These are phyloP conservation scores for Chloromyia formosa DNA, from an alignment of 2,888 invertebrate species.

Conservation along the genomic window DNA sequence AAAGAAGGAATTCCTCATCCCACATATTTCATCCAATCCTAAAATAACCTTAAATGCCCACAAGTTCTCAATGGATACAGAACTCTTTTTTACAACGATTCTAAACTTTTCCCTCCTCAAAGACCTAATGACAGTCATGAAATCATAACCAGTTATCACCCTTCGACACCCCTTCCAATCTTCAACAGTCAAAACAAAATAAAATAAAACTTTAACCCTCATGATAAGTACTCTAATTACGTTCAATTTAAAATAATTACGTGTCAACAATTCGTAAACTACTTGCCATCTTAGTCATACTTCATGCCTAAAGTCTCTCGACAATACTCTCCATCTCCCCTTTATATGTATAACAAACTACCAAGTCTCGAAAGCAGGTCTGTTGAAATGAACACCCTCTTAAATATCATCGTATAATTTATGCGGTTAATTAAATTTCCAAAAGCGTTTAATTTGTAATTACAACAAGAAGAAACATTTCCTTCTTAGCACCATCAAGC, in stretches of 20 bases:
- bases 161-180: background rate
- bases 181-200: too few species aligned
- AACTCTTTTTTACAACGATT: too few species aligned
- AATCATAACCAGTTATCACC: constrained; percentile 4
- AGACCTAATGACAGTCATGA: background rate
- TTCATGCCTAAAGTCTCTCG: too few species aligned
- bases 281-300: background rate
- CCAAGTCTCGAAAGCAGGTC: background rate
- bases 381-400: constrained; percentile 12
- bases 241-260: constrained; percentile 40
- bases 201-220: background rate
- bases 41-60: too few species aligned
- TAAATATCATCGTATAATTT: constrained; percentile 43
- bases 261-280: constrained; percentile 33
- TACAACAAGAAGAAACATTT: constrained; percentile 36
- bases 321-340: background rate
- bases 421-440: constrained; percentile 44
- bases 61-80: too few species aligned
- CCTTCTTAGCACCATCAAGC: background rate
- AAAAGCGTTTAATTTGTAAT: constrained; percentile 43
- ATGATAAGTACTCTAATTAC: constrained; percentile 16
- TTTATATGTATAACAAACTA: background rate
- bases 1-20: too few species aligned
- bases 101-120: too few species aligned
- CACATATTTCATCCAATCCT: too few species aligned